These are phyloP conservation scores for Drosophila chauvacae DNA, from an alignment of 1,140 invertebrate genomes.

Conservation along the genomic window DNA sequence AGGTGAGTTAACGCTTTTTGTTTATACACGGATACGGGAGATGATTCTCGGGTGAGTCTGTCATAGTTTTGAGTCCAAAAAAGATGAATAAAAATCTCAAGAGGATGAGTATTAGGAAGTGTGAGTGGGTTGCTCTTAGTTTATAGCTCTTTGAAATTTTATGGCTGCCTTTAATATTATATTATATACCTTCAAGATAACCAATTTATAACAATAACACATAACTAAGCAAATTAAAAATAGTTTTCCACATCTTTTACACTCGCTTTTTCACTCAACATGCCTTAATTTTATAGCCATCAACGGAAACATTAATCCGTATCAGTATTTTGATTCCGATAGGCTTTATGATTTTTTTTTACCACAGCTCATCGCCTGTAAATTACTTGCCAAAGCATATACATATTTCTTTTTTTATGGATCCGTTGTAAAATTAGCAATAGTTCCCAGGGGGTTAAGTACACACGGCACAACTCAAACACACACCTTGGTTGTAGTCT, in stretches of 20 bases:
- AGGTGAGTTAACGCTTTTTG: conserved; percentile 54
- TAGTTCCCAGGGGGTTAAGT: conserved; percentile 10
- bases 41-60: conserved; percentile 15
- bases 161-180: not conserved
- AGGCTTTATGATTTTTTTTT: not conserved
- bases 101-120: no score
- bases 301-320: conserved; percentile 9
- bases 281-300: not conserved
- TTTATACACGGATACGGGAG: conserved; percentile 12
- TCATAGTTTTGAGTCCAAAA: not conserved
- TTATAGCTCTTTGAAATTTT: not conserved
- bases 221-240: not conserved
- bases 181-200: fast-evolving
- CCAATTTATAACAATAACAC: not conserved
- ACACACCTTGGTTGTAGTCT: conserved; percentile 30
- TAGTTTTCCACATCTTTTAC: not conserved
- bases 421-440: conserved; percentile 33
- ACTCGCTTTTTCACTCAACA: not conserved
- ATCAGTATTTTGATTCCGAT: conserved; percentile 22
- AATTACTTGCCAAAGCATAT: conserved; percentile 4
- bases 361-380: conserved; percentile 10
- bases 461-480: not conserved
- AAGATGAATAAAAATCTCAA: not conserved
- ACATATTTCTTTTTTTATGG: conserved; percentile 15
- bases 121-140: not conserved